Evolutionary conservation across 2,888 invertebrate species (phyloP), one percentile per base, ranked within the genome.

Genomic region (Ischnus inquisitorius): DNA sequence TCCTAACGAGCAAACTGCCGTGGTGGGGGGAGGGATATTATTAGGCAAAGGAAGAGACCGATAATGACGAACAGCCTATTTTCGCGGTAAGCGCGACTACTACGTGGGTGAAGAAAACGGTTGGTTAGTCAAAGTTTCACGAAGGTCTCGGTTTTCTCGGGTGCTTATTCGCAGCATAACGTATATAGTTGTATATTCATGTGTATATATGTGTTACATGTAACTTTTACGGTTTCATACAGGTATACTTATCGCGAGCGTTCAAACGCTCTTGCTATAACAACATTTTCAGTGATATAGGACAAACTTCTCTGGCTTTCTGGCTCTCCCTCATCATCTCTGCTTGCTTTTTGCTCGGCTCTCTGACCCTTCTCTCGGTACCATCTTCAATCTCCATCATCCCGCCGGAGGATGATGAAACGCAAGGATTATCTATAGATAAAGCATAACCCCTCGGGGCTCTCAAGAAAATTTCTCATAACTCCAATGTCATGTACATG

Each of bases 61-160:
- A 51, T 65, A 72, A 79, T 79, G 79, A 48, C 16, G 62, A 41
- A 65, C 19, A 54, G 54, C 57, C 65, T 54, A 79, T 79, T 57
- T 79, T 65, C 28, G 51, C 19, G 72, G 65, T 12, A 16, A 65
- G 28, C 57, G 51, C 65, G 79, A 16, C 28, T 65, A 25, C 12
- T 48, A 79, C 65, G 28, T 19, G n/a, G 54, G 19, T 10, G 28
- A 46, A n/a, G 79, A 54, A 79, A 72, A 65, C 43, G 65, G 43
- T 79, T 72, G 43, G 57, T 34, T 54, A 57, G 16, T 25, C 43
- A 2, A 67, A 72, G 65, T 79, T 72, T 79, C 16, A 34, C 65
- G 51, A 54, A 34, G 54, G 62, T 62, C 62, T 68, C 51, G 12
- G 41, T 43, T 64, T 64, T 41, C 28, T 34, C 39, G 22, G 34